phyloP scores from a whole-genome alignment of 2,797 vertebrate genomes.

The Moxostoma hubbsi region DNA sequence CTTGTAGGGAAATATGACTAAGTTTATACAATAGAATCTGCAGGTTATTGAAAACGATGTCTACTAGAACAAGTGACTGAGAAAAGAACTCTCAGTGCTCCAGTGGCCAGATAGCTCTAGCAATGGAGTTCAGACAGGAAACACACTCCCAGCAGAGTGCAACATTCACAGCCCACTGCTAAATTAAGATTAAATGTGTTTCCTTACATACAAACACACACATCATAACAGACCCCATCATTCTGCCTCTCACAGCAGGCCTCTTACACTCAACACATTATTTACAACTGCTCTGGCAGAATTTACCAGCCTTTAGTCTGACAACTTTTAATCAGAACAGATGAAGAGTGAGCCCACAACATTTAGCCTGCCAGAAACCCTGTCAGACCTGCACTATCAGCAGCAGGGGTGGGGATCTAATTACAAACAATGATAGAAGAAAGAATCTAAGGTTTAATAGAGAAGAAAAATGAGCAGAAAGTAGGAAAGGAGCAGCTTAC shows the following conservation, averaged over 20 bases:
- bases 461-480: too few relatives aligned
- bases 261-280: constrained; percentile 26
- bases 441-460: too few relatives aligned
- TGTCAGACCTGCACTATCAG: too few relatives aligned
- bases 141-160: constrained; percentile 27
- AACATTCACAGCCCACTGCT: constrained; percentile 6
- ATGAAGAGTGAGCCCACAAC: too few relatives aligned
- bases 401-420: too few relatives aligned
- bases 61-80: background rate
- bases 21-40: background rate
- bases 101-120: background rate
- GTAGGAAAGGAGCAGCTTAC: too few relatives aligned
- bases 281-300: constrained; percentile 3
- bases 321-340: too few relatives aligned
- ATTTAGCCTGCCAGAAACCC: too few relatives aligned
- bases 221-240: background rate
- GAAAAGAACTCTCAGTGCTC: background rate
- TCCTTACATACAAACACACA: constrained; percentile 8
- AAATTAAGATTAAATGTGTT: constrained; percentile 43
- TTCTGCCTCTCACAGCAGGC: constrained; percentile 10
- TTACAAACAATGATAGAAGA: too few relatives aligned
- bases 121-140: constrained; percentile 17
- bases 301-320: background rate
- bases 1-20: background rate
- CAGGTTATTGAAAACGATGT: background rate